Evolutionary conservation across 37 sponge, comb jelly and placozoan species (phyloP), one percentile per base, ranked within the genome.

Genomic region (Spongilla lacustris): DNA sequence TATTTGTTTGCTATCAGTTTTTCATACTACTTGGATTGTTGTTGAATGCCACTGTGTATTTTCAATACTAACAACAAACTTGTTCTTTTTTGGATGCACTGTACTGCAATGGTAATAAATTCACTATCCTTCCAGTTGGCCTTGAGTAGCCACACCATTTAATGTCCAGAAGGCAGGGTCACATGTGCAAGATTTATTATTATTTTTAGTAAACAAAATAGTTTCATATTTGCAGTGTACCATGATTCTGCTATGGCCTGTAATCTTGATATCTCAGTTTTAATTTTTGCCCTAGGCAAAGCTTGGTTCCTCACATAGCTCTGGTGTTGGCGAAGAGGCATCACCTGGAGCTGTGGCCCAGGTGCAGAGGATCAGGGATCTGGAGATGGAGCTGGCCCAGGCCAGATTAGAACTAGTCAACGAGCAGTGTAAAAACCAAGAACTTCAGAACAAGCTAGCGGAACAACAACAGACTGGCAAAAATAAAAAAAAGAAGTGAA

Each of bases 371-470:
- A 75, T 96, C 9, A 50, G 93, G 41, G 90, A 92, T 22, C 77
- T 96, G 33, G 98, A 98, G 81, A 72, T 98, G 68, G 95, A 98
- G 67, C 80, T 96, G 5, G 98, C 98, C 9, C 92, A 96, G 80
- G 93, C 96, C 67, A 98, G 94, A 69, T 86, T 98, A 46, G 90
- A 86, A 26, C 87, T 98, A 49, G 98, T 98, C 30, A 95, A 91
- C 69, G 70, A 92, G 8, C 93, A 95, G 76, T 96, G 97, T 36
- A 79, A 85, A 41, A 83, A 85, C 66, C 95, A 94, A 66, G 95
- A 96, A 50, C 79, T 96, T 72, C 93, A 96, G 67, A 92, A 90
- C 48, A 69, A 72, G 37, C 33, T 96, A 37, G 31, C 34, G 4
- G 80, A 79, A 31, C 79, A 35, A 4, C 72, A 77, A 38, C 81